These are phyloP conservation scores for Pachycephala philippinensis DNA, from an alignment of 2,113 vertebrate genomes.

Conservation along the genomic window DNA sequence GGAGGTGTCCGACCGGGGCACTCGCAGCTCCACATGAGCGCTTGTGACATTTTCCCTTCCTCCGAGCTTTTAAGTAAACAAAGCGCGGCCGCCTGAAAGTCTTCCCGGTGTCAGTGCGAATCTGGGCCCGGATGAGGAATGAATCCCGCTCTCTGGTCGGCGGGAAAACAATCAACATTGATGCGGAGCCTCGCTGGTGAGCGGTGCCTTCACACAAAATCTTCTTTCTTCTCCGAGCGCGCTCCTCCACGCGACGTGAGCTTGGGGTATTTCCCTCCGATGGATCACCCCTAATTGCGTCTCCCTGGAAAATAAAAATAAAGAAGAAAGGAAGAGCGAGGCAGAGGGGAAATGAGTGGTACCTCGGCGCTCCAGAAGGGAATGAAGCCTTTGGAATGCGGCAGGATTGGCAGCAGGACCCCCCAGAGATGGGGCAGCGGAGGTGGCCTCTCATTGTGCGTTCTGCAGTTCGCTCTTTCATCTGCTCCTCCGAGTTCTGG, in stretches of 20 bases:
- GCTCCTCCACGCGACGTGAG: neutral
- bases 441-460: neutral
- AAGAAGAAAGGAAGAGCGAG: neutral
- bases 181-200: constrained; percentile 16
- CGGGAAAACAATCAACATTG: constrained; percentile 39
- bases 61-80: constrained; percentile 67
- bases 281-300: neutral
- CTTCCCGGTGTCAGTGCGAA: constrained; percentile 32
- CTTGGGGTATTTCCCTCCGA: neutral
- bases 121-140: constrained; percentile 35
- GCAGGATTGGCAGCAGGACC: neutral
- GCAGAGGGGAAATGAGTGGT: neutral
- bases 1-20: constrained; percentile 37
- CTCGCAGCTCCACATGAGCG: constrained; percentile 17
- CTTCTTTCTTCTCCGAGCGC: neutral
- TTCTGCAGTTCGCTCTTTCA: neutral
- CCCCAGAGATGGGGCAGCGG: neutral
- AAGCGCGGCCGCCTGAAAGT: constrained; percentile 23
- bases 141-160: constrained; percentile 16
- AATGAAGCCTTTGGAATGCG: neutral
- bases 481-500: neutral
- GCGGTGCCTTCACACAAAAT: neutral
- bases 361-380: neutral
- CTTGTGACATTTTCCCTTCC: constrained; percentile 58
- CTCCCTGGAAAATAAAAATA: neutral